Conservation (phyloP, 2,797 vertebrate species). For the Orestias chungarensis region DNA sequence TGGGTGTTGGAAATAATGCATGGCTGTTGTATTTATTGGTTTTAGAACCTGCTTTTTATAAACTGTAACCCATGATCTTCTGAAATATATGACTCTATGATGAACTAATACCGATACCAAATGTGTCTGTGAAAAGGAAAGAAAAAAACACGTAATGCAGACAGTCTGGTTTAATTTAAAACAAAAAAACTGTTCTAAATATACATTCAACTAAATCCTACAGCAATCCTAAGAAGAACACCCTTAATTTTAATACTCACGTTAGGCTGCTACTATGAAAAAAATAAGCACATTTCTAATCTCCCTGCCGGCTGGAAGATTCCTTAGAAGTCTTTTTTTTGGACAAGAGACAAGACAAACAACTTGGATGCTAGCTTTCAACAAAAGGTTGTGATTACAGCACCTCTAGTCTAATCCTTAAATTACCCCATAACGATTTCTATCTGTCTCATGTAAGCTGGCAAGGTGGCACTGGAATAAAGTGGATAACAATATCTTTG, state of each 20-base stretch:
- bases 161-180: background rate
- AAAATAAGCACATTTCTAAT: slow-evolving; percentile 27
- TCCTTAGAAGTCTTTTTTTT: slow-evolving; percentile 27
- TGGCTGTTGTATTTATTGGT: background rate
- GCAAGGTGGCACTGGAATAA: slow-evolving; percentile 69
- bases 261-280: slow-evolving; percentile 12
- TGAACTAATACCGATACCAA: background rate
- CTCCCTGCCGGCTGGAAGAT: slow-evolving; percentile 15
- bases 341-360: slow-evolving; percentile 46
- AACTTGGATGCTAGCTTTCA: slow-evolving; percentile 37
- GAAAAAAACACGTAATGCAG: background rate
- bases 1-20: background rate
- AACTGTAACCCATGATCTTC: background rate
- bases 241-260: background rate
- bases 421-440: slow-evolving; percentile 64
- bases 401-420: slow-evolving; percentile 70
- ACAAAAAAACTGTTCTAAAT: background rate
- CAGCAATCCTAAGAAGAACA: background rate
- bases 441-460: slow-evolving; percentile 65
- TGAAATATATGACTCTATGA: background rate
- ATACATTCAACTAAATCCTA: background rate
- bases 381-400: slow-evolving; percentile 63
- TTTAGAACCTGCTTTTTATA: background rate
- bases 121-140: background rate
- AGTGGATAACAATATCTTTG: slow-evolving; percentile 76